phyloP scores from a whole-genome alignment of 2,797 vertebrate genomes.

The Rhinatrema bivittatum region DNA sequence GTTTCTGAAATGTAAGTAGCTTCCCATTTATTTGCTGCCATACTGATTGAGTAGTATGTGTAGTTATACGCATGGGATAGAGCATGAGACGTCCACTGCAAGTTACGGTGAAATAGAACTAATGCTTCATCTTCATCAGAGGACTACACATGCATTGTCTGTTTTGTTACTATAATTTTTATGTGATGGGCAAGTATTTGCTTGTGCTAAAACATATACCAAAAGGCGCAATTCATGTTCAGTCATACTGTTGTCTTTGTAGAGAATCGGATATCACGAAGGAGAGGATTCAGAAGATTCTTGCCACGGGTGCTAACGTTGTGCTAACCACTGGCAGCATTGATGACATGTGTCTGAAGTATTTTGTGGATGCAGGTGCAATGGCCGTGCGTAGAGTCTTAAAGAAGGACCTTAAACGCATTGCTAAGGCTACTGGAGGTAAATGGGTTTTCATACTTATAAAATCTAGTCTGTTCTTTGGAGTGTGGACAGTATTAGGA shows the following conservation, averaged over 20 bases:
- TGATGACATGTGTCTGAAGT: slow-evolving; percentile 97
- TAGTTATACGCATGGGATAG: slow-evolving; percentile 69
- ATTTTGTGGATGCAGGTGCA: slow-evolving; percentile 87
- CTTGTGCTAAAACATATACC: too few species aligned
- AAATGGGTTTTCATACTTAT: not conserved
- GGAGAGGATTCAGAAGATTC: slow-evolving; percentile 92
- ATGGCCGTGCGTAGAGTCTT: slow-evolving; percentile 93
- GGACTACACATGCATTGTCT: not conserved
- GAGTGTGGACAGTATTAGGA: not conserved
- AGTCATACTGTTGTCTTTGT: too few species aligned
- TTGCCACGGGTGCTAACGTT: slow-evolving; percentile 85
- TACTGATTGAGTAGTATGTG: slow-evolving; percentile 36
- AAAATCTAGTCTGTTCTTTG: too few species aligned
- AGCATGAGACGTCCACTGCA: slow-evolving; percentile 23
- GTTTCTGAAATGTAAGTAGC: too few species aligned
- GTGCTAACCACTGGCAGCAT: slow-evolving; percentile 90
- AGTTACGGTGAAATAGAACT: not conserved
- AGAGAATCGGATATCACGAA: slow-evolving; percentile 97
- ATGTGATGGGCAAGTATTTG: too few species aligned
- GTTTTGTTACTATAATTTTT: too few species aligned
- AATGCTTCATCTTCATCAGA: not conserved
- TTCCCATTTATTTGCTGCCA: slow-evolving; percentile 68
- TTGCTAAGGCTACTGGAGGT: slow-evolving; percentile 94
- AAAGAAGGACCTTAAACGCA: slow-evolving; percentile 88
- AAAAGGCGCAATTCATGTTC: too few species aligned